Percentiles rank a stretch among this genome's conserved stretches.
phyloP scores from a whole-genome alignment of 2,888 invertebrate species.

The Parnassius glacialis region DNA sequence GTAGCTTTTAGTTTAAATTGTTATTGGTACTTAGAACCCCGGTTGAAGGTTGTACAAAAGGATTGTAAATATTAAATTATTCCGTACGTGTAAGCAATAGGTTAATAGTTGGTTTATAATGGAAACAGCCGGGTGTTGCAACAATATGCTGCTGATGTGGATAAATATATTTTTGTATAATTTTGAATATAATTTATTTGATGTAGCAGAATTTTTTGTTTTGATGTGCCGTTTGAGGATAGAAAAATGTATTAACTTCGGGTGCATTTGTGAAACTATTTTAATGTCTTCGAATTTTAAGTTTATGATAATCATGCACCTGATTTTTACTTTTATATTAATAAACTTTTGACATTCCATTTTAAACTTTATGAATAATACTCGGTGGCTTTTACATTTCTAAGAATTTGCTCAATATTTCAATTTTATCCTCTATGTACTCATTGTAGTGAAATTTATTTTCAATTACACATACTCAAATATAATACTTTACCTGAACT shows the following conservation, averaged over 20 bases:
- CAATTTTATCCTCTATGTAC: conserved; percentile 45
- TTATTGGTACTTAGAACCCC: conserved; percentile 58
- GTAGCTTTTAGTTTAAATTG: conserved; percentile 55
- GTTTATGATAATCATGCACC: conserved; percentile 22
- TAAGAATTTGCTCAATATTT: conserved; percentile 36
- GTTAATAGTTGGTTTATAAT: conserved; percentile 52
- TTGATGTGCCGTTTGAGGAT: conserved; percentile 61
- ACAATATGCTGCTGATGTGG: conserved; percentile 52
- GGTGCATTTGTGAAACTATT: conserved; percentile 56
- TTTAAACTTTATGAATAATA: conserved; percentile 27
- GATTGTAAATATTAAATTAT: conserved; percentile 75
- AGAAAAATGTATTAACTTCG: conserved; percentile 55
- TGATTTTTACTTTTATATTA: conserved; percentile 8
- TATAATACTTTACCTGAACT: conserved; percentile 37
- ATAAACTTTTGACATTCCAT: conserved; percentile 26
- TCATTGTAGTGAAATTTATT: conserved; percentile 61
- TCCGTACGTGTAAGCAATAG: conserved; percentile 54
- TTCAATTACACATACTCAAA: conserved; percentile 64
- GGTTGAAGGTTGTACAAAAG: conserved; percentile 72
- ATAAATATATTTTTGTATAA: conserved; percentile 56
- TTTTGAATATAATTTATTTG: conserved; percentile 70
- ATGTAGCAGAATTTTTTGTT: conserved; percentile 67
- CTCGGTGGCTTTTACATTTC: conserved; percentile 33
- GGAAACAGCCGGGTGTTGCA: conserved; percentile 57
- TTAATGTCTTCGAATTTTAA: conserved; percentile 34